Base-by-base conservation (phyloP, 2,888 invertebrate species). In the Drosophila mercatorum region DNA sequence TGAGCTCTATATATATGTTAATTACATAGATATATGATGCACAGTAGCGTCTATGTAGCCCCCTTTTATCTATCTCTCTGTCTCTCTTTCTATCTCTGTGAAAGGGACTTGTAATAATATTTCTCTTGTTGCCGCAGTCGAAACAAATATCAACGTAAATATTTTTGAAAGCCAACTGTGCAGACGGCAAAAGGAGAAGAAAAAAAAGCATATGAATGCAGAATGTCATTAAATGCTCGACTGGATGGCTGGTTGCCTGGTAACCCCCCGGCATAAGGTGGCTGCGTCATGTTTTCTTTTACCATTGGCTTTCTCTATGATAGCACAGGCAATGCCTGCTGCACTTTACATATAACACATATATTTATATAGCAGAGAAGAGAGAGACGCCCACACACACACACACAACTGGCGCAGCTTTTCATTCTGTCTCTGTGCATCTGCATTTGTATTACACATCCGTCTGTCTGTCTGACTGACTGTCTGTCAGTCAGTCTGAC, bases 141-240 rank as follows among this genome's bases (percentile, higher is more conserved):
- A 69, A 57, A 47, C 52, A 60, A 60, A 66, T 46, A 71, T 51
- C 49, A 66, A 62, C 44, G 53, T 47, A 69, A 69, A 76, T 69
- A 60, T 69, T 67, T 77, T 70, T 69, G 69, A 65, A 59, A 56
- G 59, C 73, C 61, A 62, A 73, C 56, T 61, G 44, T 44, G 51
- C 41, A 68, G 57, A 57, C 46, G 31, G 44, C 34, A 44, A 58
- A 46, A 62, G 22, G 10, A 14, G 11, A 11, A 14, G 11, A 17
- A n/a, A 3, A n/a, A 34, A 43, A 28, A 38, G 2, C 22, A 46
- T 2, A 44, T 65, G 64, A 72, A 76, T 77, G 68, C 31, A 65
- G 68, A 72, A 76, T 76, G 72, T 76, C 72, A 76, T 76, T 76
- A 76, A 75, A 76, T 75, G 75, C 68, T 61, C 52, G 58, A 71